Evolutionary conservation across 2,888 invertebrate species (phyloP).

Genomic region (Matsumyia berberina): DNA sequence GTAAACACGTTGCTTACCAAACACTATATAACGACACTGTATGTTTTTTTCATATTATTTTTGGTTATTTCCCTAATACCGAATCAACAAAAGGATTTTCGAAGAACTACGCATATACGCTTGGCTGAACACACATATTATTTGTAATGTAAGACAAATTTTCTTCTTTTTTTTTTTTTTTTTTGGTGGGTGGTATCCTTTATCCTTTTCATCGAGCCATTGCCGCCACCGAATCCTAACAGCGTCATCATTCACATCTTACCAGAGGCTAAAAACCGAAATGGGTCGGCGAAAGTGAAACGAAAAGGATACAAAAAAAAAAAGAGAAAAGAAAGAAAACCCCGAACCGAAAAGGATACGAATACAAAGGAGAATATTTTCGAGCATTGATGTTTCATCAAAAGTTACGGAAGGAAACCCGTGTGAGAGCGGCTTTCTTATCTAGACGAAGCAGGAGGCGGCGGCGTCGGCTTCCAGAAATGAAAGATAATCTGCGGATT

Average conservation of each 20-base stretch:
- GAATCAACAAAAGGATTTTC: slow-evolving; percentile 39
- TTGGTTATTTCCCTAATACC: slow-evolving; percentile 18
- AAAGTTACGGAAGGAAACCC: slow-evolving; percentile 50
- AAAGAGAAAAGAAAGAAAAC: neutral
- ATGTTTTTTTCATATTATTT: neutral
- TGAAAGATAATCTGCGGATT: slow-evolving; percentile 25
- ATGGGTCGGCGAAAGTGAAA: slow-evolving; percentile 31
- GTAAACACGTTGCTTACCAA: no score
- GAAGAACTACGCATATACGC: slow-evolving; percentile 26
- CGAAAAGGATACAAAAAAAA: neutral
- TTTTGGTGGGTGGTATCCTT: neutral
- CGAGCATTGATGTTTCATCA: slow-evolving; percentile 51
- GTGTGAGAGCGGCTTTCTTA: slow-evolving; percentile 11
- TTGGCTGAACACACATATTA: neutral
- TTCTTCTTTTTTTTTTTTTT: neutral
- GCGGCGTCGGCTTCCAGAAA: slow-evolving; percentile 10
- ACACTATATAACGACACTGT: no score
- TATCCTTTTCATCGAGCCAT: slow-evolving; percentile 29
- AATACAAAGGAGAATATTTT: slow-evolving; percentile 34
- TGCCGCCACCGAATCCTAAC: slow-evolving; percentile 23
- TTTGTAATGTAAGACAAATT: slow-evolving; percentile 27
- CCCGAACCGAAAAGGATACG: slow-evolving; percentile 32
- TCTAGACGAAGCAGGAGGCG: slow-evolving; percentile 1
- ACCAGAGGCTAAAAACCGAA: slow-evolving; percentile 33
- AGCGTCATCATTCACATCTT: slow-evolving; percentile 49